phyloP scores from a whole-genome alignment of 2,797 vertebrate genomes.

The Chaenodraco wilsoni region DNA sequence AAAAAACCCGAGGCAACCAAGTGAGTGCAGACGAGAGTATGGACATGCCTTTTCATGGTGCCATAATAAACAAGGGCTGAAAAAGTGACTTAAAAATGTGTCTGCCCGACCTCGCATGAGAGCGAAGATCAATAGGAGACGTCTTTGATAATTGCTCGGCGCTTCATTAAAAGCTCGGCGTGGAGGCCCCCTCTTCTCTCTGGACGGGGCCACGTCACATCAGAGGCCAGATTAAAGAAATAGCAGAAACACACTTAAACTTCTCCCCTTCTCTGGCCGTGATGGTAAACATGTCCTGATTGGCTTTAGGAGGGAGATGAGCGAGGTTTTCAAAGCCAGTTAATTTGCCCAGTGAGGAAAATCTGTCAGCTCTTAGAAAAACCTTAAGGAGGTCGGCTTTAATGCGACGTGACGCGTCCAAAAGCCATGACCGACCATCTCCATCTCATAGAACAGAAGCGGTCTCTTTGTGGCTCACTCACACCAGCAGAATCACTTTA shows the following conservation, averaged over 20 bases:
- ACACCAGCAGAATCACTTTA: constrained; percentile 57
- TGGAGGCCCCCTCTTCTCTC: constrained; percentile 24
- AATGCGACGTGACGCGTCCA: constrained; percentile 56
- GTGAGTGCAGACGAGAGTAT: background rate
- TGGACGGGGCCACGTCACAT: constrained; percentile 50
- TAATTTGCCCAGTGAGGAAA: constrained; percentile 72
- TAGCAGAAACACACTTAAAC: constrained; percentile 41
- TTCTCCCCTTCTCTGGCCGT: constrained; percentile 15
- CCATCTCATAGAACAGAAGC: constrained; percentile 36
- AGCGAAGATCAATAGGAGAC: constrained; percentile 49
- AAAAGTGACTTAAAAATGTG: constrained; percentile 48
- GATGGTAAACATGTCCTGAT: constrained; percentile 74
- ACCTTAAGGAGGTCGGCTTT: constrained; percentile 69
- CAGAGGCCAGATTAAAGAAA: constrained; percentile 61
- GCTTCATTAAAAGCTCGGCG: constrained; percentile 67
- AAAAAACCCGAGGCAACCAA: background rate
- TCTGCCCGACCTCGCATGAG: constrained; percentile 19
- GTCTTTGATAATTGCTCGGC: constrained; percentile 60
- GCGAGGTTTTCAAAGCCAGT: constrained; percentile 72
- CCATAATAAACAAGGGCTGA: constrained; percentile 55
- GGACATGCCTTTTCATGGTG: constrained; percentile 45
- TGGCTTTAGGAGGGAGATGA: constrained; percentile 73
- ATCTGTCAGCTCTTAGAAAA: constrained; percentile 67
- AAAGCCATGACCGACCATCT: constrained; percentile 57
- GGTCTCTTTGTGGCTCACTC: constrained; percentile 22